A percentile compares a stretch with the other conserved stretches of the same genome.
Evolutionary conservation across 2,888 invertebrate genomes (phyloP).

Genomic region (Galerucella calmariensis): DNA sequence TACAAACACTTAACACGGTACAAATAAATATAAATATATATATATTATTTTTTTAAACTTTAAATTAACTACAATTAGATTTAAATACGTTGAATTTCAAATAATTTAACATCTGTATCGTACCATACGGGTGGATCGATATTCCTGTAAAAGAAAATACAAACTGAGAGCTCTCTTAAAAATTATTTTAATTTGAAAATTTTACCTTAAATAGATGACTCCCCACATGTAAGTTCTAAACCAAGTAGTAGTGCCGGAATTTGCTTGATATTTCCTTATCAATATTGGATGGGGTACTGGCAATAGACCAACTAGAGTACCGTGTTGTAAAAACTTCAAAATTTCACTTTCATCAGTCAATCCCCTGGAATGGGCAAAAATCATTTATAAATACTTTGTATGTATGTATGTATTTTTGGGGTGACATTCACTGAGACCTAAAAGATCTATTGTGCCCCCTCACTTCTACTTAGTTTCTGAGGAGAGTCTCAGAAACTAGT

Average conservation of each 20-base stretch:
- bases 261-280: constrained; percentile 98
- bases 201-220: constrained; percentile 93
- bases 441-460: too few relatives aligned
- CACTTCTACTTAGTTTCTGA: too few relatives aligned
- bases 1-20: constrained; percentile 10
- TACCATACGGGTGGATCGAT: constrained; percentile 99
- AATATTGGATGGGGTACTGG: constrained; percentile 99
- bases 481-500: too few relatives aligned
- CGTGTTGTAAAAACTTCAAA: constrained; percentile 97
- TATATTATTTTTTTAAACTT: constrained; percentile 31
- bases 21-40: constrained; percentile 27
- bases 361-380: constrained; percentile 72
- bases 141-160: constrained; percentile 74
- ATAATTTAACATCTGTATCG: constrained; percentile 98
- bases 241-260: constrained; percentile 98
- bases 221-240: constrained; percentile 99
- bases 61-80: constrained; percentile 50
- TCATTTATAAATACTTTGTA: neutral
- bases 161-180: neutral
- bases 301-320: constrained; percentile 94
- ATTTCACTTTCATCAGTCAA: constrained; percentile 99
- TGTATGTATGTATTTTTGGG: too few relatives aligned
- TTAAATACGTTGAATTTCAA: constrained; percentile 97
- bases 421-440: too few relatives aligned
- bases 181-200: constrained; percentile 4